Percentiles rank a stretch among this genome's conserved stretches.
These are phyloP conservation scores for Nematopogon swammerdamellus DNA, from an alignment of 2,888 invertebrate species.

Conservation along the genomic window DNA sequence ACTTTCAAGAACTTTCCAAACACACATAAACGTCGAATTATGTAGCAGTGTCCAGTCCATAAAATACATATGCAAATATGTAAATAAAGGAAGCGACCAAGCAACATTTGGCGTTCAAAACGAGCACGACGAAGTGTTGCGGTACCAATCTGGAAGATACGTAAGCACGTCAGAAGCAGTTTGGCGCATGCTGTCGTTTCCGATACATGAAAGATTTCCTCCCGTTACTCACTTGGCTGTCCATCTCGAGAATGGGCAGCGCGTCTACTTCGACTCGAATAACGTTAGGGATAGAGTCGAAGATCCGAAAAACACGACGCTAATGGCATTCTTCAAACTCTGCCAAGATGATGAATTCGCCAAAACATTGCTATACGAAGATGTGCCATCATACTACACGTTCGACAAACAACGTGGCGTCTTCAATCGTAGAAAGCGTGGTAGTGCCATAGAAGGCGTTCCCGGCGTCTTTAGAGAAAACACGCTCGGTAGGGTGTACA, in stretches of 20 bases:
- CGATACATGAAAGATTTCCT: constrained; percentile 16
- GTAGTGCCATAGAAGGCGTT: not conserved
- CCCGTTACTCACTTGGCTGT: constrained; percentile 12
- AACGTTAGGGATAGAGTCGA: constrained; percentile 8
- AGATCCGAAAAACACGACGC: constrained; percentile 7
- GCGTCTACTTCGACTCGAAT: constrained; percentile 12
- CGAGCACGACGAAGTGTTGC: constrained; percentile 16
- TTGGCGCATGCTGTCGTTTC: constrained; percentile 15
- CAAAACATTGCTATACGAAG: constrained; percentile 11
- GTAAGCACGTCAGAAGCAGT: constrained; percentile 12
- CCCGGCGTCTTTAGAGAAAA: not conserved
- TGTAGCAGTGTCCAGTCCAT: not conserved
- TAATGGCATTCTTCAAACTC: constrained; percentile 13
- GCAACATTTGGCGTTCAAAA: constrained; percentile 10
- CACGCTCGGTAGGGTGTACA: not conserved
- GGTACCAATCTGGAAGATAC: constrained; percentile 15
- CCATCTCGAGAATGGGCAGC: constrained; percentile 14
- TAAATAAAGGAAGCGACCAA: constrained; percentile 9
- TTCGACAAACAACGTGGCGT: not conserved
- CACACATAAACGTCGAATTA: constrained; percentile 6
- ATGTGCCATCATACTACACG: constrained; percentile 5
- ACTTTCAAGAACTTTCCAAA: constrained; percentile 9
- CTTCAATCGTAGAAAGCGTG: constrained; percentile 4
- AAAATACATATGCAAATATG: constrained; percentile 8
- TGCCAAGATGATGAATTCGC: constrained; percentile 14